Conservation (phyloP, 2,797 vertebrate genomes). For the Sebastes kiyomatsui region DNA sequence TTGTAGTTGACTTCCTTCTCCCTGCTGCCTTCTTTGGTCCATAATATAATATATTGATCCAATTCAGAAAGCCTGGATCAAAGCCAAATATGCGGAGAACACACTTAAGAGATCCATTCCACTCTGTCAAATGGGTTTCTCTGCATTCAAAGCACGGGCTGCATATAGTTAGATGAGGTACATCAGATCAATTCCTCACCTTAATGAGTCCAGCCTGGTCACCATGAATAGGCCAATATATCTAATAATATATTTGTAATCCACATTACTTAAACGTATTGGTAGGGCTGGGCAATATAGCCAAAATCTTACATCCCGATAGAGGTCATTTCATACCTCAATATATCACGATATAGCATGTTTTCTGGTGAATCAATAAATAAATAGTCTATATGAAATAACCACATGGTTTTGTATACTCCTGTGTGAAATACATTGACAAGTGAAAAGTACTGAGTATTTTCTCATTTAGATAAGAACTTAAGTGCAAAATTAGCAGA, state of each 20-base stretch:
- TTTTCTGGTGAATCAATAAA: neutral
- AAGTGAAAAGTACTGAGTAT: no score
- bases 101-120: neutral
- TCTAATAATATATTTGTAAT: neutral
- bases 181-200: neutral
- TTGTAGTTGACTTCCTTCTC: neutral
- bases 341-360: no score
- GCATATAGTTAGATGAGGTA: neutral
- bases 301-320: no score
- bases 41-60: neutral
- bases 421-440: no score
- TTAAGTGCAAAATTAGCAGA: no score
- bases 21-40: neutral
- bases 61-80: neutral
- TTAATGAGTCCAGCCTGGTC: neutral
- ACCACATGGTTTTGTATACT: no score
- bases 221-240: neutral
- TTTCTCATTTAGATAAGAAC: no score
- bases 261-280: neutral
- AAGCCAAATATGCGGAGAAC: constrained; percentile 1
- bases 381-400: no score
- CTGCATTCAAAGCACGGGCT: neutral
- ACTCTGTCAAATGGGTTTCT: neutral
- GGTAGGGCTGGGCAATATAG: no score
- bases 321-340: no score